Base-by-base conservation (phyloP, 2,797 vertebrate genomes). In the Aphelocoma californica region DNA sequence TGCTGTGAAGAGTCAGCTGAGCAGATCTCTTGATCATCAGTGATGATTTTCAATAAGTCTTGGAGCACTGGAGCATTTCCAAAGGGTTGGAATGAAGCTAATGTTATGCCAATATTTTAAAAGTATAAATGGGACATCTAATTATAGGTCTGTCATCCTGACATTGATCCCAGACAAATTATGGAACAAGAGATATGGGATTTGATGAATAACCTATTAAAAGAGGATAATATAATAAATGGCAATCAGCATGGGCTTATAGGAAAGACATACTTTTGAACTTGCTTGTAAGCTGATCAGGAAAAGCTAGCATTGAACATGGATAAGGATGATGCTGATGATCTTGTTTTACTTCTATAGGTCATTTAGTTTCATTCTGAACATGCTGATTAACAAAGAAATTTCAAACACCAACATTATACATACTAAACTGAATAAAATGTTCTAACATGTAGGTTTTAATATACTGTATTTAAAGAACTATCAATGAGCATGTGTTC, bases 91-190 rank as follows among this genome's bases (percentile, higher is more conserved):
- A 82, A 94, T 94, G 78, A 93, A 94, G 56, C 62, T 95, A 94
- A 81, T 90, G 81, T 90, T 94, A 90, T 92, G 93, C 92, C 96
- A 95, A 95, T 93, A 95, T 95, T 95, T 95, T 95, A 95, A 86
- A 95, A 95, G 90, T 95, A 91, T 91, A 96, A 95, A 96, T 94
- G 94, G 88, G 82, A 88, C 73, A 93, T 81, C 93, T 96, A 95
- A 97, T 97, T 96, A 96, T 95, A 95, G 80, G n/a, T n/a, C 24
- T 96, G 96, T 95, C 94, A 94, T 94, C 31, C 90, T 95, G 93
- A 97, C 94, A 96, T 96, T 95, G 95, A 97, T 96, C 88, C 75
- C 81, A 86, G 92, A 90, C 80, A 96, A 95, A 96, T 95, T 94
- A 94, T 84, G 80, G 90, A 88, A 95, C 70, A 94, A 95, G 88